Percentiles rank a stretch among this genome's conserved stretches.
phyloP scores from a whole-genome alignment of 2,888 invertebrate genomes.

The Mycalesis mineus region DNA sequence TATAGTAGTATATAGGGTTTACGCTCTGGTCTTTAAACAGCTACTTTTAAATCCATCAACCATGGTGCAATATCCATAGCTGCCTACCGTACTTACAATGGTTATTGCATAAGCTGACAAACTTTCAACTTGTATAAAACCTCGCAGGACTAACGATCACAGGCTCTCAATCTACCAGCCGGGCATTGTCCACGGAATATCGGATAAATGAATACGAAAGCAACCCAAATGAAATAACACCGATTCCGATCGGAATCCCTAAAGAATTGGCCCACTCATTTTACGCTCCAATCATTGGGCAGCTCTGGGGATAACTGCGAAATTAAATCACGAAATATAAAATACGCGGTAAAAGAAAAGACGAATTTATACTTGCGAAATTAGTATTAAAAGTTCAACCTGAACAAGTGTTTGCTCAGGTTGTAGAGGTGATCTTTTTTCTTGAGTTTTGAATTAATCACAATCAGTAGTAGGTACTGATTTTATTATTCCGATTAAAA shows the following conservation, averaged over 20 bases:
- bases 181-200: conserved; percentile 2
- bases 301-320: conserved; percentile 4
- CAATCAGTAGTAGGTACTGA: not conserved
- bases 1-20: too few relatives aligned
- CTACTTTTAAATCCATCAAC: too few relatives aligned
- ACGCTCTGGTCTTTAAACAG: too few relatives aligned
- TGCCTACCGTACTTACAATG: too few relatives aligned
- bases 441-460: not conserved
- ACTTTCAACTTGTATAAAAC: too few relatives aligned
- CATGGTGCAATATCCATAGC: too few relatives aligned
- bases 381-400: not conserved
- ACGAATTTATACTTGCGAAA: not conserved
- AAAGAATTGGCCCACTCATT: conserved; percentile 10
- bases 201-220: conserved; percentile 13
- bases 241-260: conserved; percentile 17
- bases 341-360: conserved; percentile 1
- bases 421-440: not conserved
- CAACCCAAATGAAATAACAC: conserved; percentile 19
- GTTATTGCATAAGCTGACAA: too few relatives aligned
- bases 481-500: too few relatives aligned
- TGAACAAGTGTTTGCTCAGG: not conserved
- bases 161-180: too few relatives aligned
- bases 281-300: conserved; percentile 11
- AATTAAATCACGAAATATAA: conserved; percentile 11
- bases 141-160: too few relatives aligned